These are phyloP conservation scores for Umimayanthus kanabou DNA, from an alignment of 92 coral and sea anemone species.

Conservation along the genomic window DNA sequence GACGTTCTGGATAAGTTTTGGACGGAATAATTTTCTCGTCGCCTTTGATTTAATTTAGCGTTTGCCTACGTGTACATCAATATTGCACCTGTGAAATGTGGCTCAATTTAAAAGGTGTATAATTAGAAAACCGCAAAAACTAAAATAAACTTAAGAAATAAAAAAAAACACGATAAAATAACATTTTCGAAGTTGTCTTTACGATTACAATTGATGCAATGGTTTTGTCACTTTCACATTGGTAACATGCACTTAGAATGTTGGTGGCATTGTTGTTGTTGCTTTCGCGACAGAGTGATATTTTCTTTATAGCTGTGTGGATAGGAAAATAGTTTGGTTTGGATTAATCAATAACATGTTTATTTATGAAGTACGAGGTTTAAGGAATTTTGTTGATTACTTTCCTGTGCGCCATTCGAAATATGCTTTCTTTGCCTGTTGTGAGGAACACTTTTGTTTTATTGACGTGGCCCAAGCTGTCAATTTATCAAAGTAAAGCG, in stretches of 20 bases:
- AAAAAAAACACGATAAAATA: neutral
- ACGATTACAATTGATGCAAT: too few relatives aligned
- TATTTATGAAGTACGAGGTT: neutral
- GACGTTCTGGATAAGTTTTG: neutral
- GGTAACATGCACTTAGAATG: neutral
- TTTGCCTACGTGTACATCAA: constrained; percentile 41
- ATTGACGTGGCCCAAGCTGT: too few relatives aligned
- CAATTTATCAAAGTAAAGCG: too few relatives aligned
- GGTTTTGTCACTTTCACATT: neutral
- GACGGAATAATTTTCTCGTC: constrained; percentile 1
- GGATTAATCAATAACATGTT: neutral
- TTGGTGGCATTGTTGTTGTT: too few relatives aligned
- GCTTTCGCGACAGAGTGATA: too few relatives aligned
- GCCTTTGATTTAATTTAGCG: constrained; percentile 24
- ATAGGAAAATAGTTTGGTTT: neutral
- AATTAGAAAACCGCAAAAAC: constrained; percentile 9
- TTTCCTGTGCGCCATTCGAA: too few relatives aligned
- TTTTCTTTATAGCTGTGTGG: neutral
- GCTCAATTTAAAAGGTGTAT: constrained; percentile 4
- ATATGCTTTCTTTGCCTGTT: too few relatives aligned
- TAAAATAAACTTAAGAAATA: neutral
- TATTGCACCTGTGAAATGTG: constrained; percentile 39
- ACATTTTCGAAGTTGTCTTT: neutral
- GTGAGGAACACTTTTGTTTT: too few relatives aligned
- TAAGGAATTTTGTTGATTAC: neutral